These are phyloP conservation scores for Molorchus minor DNA, from an alignment of 2,888 invertebrate species.

Conservation along the genomic window DNA sequence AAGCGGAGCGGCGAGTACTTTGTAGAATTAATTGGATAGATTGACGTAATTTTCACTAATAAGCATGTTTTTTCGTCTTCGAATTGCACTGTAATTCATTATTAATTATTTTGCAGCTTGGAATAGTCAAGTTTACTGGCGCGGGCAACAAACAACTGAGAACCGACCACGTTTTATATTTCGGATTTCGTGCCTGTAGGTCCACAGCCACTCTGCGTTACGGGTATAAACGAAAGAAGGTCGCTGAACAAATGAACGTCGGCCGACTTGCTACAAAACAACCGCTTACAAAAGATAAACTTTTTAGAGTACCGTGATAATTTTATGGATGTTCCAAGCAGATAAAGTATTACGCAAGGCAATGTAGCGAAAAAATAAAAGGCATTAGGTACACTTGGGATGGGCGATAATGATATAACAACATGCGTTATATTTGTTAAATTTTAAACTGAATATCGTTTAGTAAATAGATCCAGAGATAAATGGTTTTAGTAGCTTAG, in stretches of 20 bases:
- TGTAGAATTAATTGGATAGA: neutral
- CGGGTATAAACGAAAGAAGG: constrained; percentile 41
- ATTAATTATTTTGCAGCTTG: constrained; percentile 6
- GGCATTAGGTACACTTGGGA: too few species aligned
- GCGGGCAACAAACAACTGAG: constrained; percentile 8
- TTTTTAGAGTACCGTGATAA: constrained; percentile 52
- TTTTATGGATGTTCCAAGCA: constrained; percentile 42
- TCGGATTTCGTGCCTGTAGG: constrained; percentile 15
- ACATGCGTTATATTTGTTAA: too few species aligned
- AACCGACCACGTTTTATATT: constrained; percentile 23
- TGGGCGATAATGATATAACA: too few species aligned
- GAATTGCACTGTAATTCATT: constrained; percentile 10
- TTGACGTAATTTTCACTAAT: constrained; percentile 1
- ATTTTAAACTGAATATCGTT: too few species aligned
- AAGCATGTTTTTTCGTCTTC: constrained; percentile 4
- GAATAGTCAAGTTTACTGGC: neutral
- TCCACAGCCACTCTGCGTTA: constrained; percentile 15
- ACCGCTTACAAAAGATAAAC: constrained; percentile 56
- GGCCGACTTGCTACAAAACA: constrained; percentile 51
- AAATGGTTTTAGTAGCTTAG: too few species aligned
- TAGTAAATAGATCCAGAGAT: too few species aligned
- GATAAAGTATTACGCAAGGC: constrained; percentile 40
- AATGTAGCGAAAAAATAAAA: too few species aligned
- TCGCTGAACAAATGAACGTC: constrained; percentile 51
- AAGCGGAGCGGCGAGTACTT: neutral